phyloP scores from a whole-genome alignment of 2,888 invertebrate genomes.

The Hydroisotoma schaefferi region DNA sequence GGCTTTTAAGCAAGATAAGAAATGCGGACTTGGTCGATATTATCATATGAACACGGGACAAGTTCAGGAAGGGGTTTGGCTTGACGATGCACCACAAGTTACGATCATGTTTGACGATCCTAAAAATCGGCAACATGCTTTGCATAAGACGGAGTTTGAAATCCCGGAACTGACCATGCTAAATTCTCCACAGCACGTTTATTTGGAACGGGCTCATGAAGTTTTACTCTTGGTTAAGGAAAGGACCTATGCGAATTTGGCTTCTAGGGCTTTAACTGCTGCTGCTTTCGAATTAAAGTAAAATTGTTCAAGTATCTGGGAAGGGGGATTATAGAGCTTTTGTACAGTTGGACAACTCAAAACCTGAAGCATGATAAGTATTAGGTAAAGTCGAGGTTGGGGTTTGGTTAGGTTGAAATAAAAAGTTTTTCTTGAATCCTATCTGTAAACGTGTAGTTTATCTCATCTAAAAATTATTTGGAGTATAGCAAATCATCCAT shows the following conservation, averaged over 20 bases:
- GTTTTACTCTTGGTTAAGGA: conserved; percentile 19
- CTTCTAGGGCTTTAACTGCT: background rate
- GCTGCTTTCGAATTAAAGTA: too few relatives aligned
- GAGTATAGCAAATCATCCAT: too few relatives aligned
- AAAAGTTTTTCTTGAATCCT: too few relatives aligned
- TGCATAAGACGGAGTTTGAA: conserved; percentile 28
- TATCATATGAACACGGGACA: conserved; percentile 64
- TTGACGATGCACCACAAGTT: conserved; percentile 50
- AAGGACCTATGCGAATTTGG: background rate
- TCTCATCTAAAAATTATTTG: too few relatives aligned
- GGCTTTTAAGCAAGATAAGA: conserved; percentile 35
- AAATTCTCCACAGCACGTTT: conserved; percentile 32
- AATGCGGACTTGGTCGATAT: conserved; percentile 60
- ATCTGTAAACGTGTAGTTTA: too few relatives aligned
- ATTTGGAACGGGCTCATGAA: conserved; percentile 36
- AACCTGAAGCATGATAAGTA: too few relatives aligned
- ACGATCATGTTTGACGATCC: conserved; percentile 39
- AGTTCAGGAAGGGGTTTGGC: conserved; percentile 65
- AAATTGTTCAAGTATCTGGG: too few relatives aligned
- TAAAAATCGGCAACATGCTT: conserved; percentile 18
- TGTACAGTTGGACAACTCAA: too few relatives aligned
- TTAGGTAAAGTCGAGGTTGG: too few relatives aligned
- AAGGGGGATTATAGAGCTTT: too few relatives aligned
- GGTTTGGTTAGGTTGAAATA: too few relatives aligned
- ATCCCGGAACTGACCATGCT: conserved; percentile 38